phyloP scores from a whole-genome alignment of 2,888 invertebrate species.

The Chymomyza caudatula region DNA sequence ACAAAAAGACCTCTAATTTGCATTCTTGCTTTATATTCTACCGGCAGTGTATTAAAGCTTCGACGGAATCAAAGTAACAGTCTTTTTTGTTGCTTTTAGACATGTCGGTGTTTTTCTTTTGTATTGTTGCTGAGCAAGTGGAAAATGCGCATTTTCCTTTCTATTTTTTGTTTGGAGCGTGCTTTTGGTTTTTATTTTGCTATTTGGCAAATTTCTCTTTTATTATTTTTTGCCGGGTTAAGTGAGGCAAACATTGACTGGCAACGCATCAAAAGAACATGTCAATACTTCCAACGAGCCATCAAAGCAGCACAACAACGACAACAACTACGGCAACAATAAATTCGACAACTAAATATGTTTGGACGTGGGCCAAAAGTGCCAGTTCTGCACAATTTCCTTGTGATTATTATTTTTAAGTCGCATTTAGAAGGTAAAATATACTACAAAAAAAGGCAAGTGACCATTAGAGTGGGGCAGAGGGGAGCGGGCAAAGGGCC shows the following conservation, averaged over 20 bases:
- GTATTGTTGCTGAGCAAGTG: conserved; percentile 44
- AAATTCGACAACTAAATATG: background rate
- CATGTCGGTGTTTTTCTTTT: too few species aligned
- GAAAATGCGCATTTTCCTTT: conserved; percentile 56
- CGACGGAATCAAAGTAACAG: background rate
- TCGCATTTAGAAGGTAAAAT: background rate
- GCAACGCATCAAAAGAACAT: conserved; percentile 22
- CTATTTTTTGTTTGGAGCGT: conserved; percentile 30
- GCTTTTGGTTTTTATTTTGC: conserved; percentile 45
- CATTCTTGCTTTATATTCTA: background rate
- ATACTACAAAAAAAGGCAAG: too few species aligned
- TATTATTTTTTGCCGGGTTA: conserved; percentile 12
- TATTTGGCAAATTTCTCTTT: conserved; percentile 33
- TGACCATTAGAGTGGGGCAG: too few species aligned
- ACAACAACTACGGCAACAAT: background rate
- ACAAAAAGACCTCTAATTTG: too few species aligned
- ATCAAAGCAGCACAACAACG: conserved; percentile 22
- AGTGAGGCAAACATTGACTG: conserved; percentile 11
- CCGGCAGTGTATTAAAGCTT: background rate
- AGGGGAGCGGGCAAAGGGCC: background rate
- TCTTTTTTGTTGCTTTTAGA: background rate
- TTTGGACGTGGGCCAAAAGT: background rate
- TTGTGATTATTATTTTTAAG: conserved; percentile 5
- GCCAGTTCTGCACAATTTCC: background rate
- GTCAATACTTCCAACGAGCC: conserved; percentile 57